Conservation (phyloP, 2,113 vertebrate genomes). For the Illadopsis cleaveri region DNA sequence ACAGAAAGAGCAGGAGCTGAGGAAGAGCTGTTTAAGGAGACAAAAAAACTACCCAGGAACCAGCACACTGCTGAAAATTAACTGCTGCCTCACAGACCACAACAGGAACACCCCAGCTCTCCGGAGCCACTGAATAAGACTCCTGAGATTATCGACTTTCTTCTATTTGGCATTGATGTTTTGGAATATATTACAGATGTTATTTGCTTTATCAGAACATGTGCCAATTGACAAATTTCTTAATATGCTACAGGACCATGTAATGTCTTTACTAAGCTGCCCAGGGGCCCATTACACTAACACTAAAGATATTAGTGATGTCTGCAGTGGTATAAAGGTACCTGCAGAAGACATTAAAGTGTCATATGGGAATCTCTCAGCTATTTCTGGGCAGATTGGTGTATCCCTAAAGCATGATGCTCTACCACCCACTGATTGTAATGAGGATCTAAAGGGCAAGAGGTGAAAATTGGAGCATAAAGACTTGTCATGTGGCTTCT, state of each 20-base stretch:
- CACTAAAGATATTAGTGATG: not conserved
- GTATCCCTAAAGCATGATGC: not conserved
- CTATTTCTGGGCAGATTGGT: not conserved
- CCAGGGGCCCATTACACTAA: not conserved
- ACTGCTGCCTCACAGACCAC: not conserved
- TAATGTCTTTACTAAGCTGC: not conserved
- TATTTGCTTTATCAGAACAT: not conserved
- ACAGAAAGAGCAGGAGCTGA: not conserved
- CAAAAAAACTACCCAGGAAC: not conserved
- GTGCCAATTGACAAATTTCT: not conserved
- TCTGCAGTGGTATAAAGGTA: not conserved
- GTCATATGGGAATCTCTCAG: not conserved
- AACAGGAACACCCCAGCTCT: not conserved
- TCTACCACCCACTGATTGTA: not conserved
- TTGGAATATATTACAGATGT: not conserved
- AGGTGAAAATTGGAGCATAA: not conserved
- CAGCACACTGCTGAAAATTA: not conserved
- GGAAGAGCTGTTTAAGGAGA: not conserved
- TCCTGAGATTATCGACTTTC: not conserved
- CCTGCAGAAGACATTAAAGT: not conserved
- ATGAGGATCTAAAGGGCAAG: not conserved
- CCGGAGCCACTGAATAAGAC: not conserved
- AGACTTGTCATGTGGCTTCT: rapidly evolving
- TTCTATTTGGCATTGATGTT: not conserved
- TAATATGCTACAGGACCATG: not conserved